A percentile compares a stretch with the other conserved stretches of the same genome.
Evolutionary conservation across 2,888 invertebrate species (phyloP).

Genomic region (Cantharis flavilabris): DNA sequence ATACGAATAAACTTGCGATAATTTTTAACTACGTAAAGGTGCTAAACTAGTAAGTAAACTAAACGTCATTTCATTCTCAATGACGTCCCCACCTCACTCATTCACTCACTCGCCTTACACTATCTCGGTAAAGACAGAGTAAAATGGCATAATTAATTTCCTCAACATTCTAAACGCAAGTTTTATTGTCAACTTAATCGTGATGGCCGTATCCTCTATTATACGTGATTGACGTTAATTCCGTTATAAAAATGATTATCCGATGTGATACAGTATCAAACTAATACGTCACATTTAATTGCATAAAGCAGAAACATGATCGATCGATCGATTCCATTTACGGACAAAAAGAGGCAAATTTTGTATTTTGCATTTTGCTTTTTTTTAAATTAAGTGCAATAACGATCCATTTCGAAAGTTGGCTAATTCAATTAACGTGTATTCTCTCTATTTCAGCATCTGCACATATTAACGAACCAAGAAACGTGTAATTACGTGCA

Average conservation of each 20-base stretch:
- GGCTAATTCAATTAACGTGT: background rate
- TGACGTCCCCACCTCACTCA: slow-evolving; percentile 17
- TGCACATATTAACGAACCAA: background rate
- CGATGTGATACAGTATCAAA: background rate
- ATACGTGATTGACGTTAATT: slow-evolving; percentile 12
- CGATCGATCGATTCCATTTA: background rate
- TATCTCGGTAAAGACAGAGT: background rate
- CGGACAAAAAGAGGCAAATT: background rate
- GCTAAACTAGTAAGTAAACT: slow-evolving; percentile 18
- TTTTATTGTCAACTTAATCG: background rate
- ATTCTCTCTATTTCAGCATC: background rate
- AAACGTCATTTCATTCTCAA: slow-evolving; percentile 24
- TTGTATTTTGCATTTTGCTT: background rate
- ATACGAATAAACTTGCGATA: background rate
- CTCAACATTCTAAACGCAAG: slow-evolving; percentile 6
- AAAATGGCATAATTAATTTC: slow-evolving; percentile 8
- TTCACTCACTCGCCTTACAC: background rate
- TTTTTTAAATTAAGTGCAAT: background rate
- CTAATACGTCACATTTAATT: background rate
- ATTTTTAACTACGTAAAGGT: slow-evolving; percentile 6
- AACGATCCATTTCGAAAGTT: background rate
- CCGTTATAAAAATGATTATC: background rate
- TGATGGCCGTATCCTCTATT: slow-evolving; percentile 6
- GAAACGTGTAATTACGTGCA: background rate
- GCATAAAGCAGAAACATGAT: background rate